Conservation (phyloP, 2,888 invertebrate species). For the Hirtodrosophila alboralis region DNA sequence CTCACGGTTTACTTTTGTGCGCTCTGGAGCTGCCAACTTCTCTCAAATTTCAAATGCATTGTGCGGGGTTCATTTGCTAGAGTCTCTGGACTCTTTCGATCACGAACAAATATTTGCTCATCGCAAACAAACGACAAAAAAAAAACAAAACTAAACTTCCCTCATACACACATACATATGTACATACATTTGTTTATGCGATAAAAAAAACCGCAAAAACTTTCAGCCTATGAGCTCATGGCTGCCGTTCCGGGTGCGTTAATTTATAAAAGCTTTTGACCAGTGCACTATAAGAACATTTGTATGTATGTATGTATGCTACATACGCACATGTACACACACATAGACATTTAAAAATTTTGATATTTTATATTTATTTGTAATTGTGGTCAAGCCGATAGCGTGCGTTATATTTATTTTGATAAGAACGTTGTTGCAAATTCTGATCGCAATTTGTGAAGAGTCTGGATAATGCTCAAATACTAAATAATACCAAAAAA, state of each 20-base stretch:
- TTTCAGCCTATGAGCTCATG: conserved; percentile 48
- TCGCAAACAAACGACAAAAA: conserved; percentile 35
- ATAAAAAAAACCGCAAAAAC: conserved; percentile 35
- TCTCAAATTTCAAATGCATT: conserved; percentile 62
- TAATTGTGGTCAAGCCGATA: conserved; percentile 40
- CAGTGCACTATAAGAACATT: conserved; percentile 6
- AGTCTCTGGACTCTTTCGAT: conserved; percentile 16
- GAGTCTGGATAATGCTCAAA: background rate
- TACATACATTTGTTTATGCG: conserved; percentile 1
- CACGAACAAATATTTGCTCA: conserved; percentile 50
- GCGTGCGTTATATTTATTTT: conserved; percentile 1
- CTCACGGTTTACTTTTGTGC: conserved; percentile 82
- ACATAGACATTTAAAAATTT: no score
- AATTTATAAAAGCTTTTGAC: conserved; percentile 26
- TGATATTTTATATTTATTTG: conserved; percentile 14
- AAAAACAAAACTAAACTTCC: conserved; percentile 34
- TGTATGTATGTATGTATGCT: conserved; percentile 1
- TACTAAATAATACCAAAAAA: background rate
- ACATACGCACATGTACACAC: background rate
- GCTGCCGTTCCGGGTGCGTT: conserved; percentile 34
- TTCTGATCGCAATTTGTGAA: conserved; percentile 1
- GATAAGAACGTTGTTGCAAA: conserved; percentile 39
- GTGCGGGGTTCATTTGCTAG: conserved; percentile 48
- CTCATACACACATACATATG: conserved; percentile 16
- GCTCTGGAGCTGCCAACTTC: conserved; percentile 57